Evolutionary conservation across 2,888 invertebrate species (phyloP).

Genomic region (Leucophenga maculata): DNA sequence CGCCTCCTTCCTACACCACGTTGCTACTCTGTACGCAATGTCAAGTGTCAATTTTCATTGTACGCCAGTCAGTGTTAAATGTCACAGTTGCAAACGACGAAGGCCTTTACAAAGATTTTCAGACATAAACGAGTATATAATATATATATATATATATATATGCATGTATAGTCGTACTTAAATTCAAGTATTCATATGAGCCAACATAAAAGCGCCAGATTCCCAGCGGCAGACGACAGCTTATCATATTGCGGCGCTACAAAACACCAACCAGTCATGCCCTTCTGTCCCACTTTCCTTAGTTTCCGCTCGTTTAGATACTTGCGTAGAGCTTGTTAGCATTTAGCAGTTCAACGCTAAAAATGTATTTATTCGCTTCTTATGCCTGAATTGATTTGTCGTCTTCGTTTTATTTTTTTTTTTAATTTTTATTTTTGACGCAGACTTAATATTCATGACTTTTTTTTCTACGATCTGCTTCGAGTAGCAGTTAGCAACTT

Average conservation of each 20-base stretch:
- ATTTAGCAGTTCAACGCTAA: constrained; percentile 65
- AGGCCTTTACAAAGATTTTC: too few relatives aligned
- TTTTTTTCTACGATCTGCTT: background rate
- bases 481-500: background rate
- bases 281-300: background rate
- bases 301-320: background rate
- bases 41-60: constrained; percentile 8
- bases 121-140: too few relatives aligned
- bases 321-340: constrained; percentile 50
- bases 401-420: background rate
- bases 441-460: background rate
- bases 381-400: constrained; percentile 67
- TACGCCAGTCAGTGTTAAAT: background rate
- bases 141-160: too few relatives aligned
- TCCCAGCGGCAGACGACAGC: too few relatives aligned
- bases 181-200: too few relatives aligned
- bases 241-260: background rate
- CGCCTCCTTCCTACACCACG: background rate
- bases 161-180: too few relatives aligned
- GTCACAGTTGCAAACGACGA: background rate
- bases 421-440: background rate
- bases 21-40: background rate
- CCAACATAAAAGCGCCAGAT: too few relatives aligned
- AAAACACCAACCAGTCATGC: background rate
- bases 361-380: constrained; percentile 66